Base-by-base conservation (phyloP, 2,888 invertebrate genomes). In the Eucriotettix oculatus region DNA sequence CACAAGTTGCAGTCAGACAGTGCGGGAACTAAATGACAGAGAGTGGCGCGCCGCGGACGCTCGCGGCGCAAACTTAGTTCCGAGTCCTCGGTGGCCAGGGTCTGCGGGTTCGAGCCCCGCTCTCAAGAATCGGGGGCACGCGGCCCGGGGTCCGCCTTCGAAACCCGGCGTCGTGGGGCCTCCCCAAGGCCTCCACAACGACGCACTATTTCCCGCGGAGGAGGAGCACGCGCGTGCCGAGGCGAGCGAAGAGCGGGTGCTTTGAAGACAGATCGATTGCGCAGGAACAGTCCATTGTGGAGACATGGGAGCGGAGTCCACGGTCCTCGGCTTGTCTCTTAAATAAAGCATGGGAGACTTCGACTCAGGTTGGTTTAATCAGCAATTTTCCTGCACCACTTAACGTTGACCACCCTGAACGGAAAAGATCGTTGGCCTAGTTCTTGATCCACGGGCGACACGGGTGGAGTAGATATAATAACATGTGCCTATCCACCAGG, bases 1-100 rank as follows among this genome's bases (percentile, higher is more conserved):
- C 78, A 78, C 78, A 78, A 79, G 78, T 78, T 77, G 78, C 76
- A 77, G 77, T 76, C 76, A 76, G 76, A 77, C 76, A 77, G 78
- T 78, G 78, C 79, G 77, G 76, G 77, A 79, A 79, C 79, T 79
- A 79, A 79, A 79, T 79, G 79, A 60, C 60, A 60, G 61, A 55
- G 59, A 48, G 29, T 29, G 29, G 29, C 29, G 29, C 29, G 29
- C 29, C 29, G 29, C 29, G 29, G 29, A 29, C 29, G 29, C 29
- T 29, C 29, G 29, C 29, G 29, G 29, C 29, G 29, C 3, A 29
- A 29, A 29, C 29, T 29, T 29, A 29, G 29, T 29, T 29, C 29
- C 29, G 29, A 29, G 29, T 29, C 29, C 29, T 29, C 29, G 29
- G 29, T 2, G 29, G 29, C 29, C 7, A 2, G 29, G 29, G 29